Base-by-base conservation (phyloP, 2,113 vertebrate genomes). In the Perca fluviatilis region DNA sequence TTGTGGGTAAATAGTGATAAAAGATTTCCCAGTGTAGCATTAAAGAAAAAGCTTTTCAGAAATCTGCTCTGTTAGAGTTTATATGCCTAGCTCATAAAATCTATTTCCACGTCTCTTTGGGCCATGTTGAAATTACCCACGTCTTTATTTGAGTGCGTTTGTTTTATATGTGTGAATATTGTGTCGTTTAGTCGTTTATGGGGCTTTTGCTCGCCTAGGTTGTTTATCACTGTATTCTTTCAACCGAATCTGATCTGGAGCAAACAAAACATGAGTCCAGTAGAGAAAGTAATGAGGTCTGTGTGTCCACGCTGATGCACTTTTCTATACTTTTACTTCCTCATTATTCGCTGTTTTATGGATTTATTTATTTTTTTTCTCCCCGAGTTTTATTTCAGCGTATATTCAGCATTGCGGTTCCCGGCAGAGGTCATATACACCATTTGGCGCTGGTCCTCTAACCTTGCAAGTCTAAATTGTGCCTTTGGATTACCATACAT, bases 111-210 rank as follows among this genome's bases (percentile, higher is more conserved):
- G 62, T 91, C 90, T 93, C 92, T 84, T 12, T 51, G 82, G 86
- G 91, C 85, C 76, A 36, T 54, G 91, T 74, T 83, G 89, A 84
- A 93, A 89, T 91, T 79, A 88, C 87, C 89, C 91, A 63, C 76
- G 6, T 78, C 85, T 93, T 93, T 88, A 93, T 92, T 91, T 82
- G 86, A 79, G 82, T 84, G 82, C 77, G 91, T 91, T 94, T 86
- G 88, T 89, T 92, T 94, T 94, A 94, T 94, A 90, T 73, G 89
- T 88, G 88, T 89, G 89, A 92, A 90, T 90, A 89, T 92, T 91
- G 91, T 78, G 87, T 84, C 81, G 60, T 88, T 93, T 87, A 87
- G 83, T 75, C 16, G 53, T 94, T 93, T 93, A 92, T 40, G 49
- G 77, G 86, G 53, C 50, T 75, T 74, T 83, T 50, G 57, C 77